Base-by-base conservation (phyloP, 1,140 invertebrate species). In the Meloidogyne floridensis region DNA sequence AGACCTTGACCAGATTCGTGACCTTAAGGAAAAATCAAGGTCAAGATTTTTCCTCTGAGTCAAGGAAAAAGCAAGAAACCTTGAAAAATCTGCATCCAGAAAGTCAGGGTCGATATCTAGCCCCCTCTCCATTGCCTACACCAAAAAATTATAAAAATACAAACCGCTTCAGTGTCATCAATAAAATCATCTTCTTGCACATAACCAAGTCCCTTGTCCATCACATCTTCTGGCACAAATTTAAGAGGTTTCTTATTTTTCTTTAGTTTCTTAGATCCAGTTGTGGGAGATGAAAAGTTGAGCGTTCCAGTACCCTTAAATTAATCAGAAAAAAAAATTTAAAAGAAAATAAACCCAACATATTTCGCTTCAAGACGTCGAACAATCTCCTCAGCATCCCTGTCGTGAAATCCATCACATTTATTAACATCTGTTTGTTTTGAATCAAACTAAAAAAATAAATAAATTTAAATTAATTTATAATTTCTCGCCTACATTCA, bases 181-280 rank as follows among this genome's bases (percentile, higher is more conserved):
- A 87, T 87, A 71, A 87, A 87, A 3, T 53, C 69, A 75, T 87
- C 86, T 42, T 84, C 79, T n/a, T 81, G 77, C 15, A 88, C 87
- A 86, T 87, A 87, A 70, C 86, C 86, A n/a, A 82, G 53, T 4
- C 77, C 78, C 54, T 87, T 87, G 80, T 86, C 85, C 71, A 86
- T 85, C 20, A 85, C 20, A 71, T 87, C 85, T 20, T 86, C 85
- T 10, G 71, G 80, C 20, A 81, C 69, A 56, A 83, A 77, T 72
- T 74, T 65, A 6, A 77, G 69, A 53, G 75, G 82, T 59, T 86
- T 84, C 32, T 86, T 86, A 53, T 74, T 81, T 20, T 75, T 75
- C 53, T 86, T 84, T 2, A 43, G 20, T 43, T 42, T 20, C 69
- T 85, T 81, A 65, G 82, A 85, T 42, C 47, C 18, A 76, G 56